Evolutionary conservation across 1,140 invertebrate genomes (phyloP).

Genomic region (Drosophila fuyamai): DNA sequence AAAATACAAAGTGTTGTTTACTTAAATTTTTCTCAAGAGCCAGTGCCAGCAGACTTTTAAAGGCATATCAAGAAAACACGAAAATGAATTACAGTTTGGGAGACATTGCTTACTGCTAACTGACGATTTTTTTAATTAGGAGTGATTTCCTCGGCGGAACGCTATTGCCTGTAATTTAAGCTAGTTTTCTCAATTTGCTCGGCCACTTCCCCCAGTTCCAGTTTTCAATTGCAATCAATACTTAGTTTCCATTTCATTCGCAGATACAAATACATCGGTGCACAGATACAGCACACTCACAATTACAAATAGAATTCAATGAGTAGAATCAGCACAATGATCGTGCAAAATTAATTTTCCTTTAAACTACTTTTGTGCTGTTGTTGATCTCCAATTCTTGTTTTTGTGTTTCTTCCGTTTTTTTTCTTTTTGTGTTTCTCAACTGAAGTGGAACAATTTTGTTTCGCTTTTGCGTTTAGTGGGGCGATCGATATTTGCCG

Average conservation of each 20-base stretch:
- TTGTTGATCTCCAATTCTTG: slow-evolving; percentile 30
- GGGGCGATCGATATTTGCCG: slow-evolving; percentile 34
- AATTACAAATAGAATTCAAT: slow-evolving; percentile 53
- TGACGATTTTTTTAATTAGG: slow-evolving; percentile 63
- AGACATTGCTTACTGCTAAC: slow-evolving; percentile 24
- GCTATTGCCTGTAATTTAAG: slow-evolving; percentile 48
- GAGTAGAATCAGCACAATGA: slow-evolving; percentile 73
- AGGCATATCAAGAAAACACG: not conserved
- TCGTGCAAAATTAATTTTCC: slow-evolving; percentile 69
- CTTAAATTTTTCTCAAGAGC: not conserved
- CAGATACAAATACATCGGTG: slow-evolving; percentile 15
- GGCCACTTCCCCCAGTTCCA: slow-evolving; percentile 41
- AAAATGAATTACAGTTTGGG: slow-evolving; percentile 3
- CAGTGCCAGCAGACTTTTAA: not conserved
- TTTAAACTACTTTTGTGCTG: slow-evolving; percentile 49
- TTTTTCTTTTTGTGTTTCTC: slow-evolving; percentile 44
- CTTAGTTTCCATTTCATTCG: slow-evolving; percentile 72
- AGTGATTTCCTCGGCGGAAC: slow-evolving; percentile 52
- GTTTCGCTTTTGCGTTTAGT: slow-evolving; percentile 42
- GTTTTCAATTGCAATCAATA: slow-evolving; percentile 69
- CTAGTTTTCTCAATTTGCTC: slow-evolving; percentile 55
- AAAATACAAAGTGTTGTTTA: not conserved
- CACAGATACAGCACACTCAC: slow-evolving; percentile 5
- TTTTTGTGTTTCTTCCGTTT: slow-evolving; percentile 35
- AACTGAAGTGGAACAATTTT: slow-evolving; percentile 70